Conservation (phyloP, 1,140 invertebrate genomes). For the Magallana angulata region DNA sequence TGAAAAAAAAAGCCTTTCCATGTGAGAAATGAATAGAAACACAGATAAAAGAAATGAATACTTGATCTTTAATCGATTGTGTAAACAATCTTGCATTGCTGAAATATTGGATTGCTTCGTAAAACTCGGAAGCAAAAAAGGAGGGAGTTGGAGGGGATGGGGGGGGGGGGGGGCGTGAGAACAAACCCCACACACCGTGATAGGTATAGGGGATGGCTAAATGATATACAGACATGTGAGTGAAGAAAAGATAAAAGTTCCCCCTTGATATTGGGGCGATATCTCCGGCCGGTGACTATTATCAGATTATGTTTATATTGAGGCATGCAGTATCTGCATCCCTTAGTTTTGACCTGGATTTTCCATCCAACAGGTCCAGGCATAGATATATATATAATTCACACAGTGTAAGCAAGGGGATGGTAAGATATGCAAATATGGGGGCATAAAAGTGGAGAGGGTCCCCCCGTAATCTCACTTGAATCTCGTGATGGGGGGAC, state of each 20-base stretch:
- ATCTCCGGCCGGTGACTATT: constrained; percentile 12
- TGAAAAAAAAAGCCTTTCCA: background rate
- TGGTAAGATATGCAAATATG: constrained; percentile 32
- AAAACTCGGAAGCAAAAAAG: background rate
- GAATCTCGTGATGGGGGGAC: constrained; percentile 42
- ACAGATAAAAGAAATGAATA: background rate
- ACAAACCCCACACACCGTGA: too few species aligned
- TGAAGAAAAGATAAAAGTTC: background rate
- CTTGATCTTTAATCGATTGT: background rate
- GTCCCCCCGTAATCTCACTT: constrained; percentile 4
- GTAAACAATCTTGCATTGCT: background rate
- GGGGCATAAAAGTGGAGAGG: constrained; percentile 9
- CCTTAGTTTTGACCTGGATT: background rate
- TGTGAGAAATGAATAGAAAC: background rate
- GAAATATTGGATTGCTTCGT: background rate
- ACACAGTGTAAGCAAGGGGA: background rate
- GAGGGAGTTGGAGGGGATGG: too few species aligned
- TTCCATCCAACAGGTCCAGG: constrained; percentile 17
- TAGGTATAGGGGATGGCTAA: background rate
- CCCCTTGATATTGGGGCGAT: constrained; percentile 10
- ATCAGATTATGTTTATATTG: constrained; percentile 31
- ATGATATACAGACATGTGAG: background rate
- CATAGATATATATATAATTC: background rate
- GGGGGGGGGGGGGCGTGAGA: too few species aligned
- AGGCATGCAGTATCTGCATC: constrained; percentile 23